Percentiles rank a stretch among this genome's conserved stretches.
These are phyloP conservation scores for Etia nguti DNA, from an alignment of 2,113 vertebrate genomes.

Conservation along the genomic window DNA sequence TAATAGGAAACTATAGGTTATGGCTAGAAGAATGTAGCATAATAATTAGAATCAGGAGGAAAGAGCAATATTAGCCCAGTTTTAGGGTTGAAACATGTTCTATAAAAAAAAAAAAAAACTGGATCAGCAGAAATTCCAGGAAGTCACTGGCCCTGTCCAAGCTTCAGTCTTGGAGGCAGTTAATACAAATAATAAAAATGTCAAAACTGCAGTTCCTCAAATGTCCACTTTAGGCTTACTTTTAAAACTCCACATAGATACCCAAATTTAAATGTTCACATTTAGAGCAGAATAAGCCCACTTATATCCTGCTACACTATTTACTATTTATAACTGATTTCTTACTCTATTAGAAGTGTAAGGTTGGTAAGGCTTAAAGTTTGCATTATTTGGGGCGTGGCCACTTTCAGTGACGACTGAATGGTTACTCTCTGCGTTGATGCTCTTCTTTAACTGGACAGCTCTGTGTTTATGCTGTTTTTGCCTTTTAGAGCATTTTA, in stretches of 20 bases:
- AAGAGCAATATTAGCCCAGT: not conserved
- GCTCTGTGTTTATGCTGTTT: not conserved
- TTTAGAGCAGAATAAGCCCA: not conserved
- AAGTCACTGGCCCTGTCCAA: not conserved
- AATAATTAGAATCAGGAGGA: not conserved
- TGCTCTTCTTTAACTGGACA: not conserved
- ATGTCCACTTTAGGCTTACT: not conserved
- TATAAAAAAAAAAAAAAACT: not conserved
- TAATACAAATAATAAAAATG: not conserved
- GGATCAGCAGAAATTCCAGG: not conserved
- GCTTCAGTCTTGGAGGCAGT: not conserved
- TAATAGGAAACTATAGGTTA: not conserved
- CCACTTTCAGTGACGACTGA: not conserved
- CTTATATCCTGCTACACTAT: not conserved
- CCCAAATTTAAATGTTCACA: not conserved
- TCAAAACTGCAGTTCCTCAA: not conserved
- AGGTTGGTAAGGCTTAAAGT: not conserved
- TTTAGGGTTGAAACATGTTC: not conserved
- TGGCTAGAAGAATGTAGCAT: not conserved
- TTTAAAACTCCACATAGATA: not conserved
- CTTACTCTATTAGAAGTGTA: not conserved
- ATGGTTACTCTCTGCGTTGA: not conserved
- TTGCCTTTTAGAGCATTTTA: not conserved
- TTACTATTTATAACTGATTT: not conserved
- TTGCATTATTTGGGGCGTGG: not conserved